Conservation (phyloP, 2,113 vertebrate species). For the Suncus etruscus region DNA sequence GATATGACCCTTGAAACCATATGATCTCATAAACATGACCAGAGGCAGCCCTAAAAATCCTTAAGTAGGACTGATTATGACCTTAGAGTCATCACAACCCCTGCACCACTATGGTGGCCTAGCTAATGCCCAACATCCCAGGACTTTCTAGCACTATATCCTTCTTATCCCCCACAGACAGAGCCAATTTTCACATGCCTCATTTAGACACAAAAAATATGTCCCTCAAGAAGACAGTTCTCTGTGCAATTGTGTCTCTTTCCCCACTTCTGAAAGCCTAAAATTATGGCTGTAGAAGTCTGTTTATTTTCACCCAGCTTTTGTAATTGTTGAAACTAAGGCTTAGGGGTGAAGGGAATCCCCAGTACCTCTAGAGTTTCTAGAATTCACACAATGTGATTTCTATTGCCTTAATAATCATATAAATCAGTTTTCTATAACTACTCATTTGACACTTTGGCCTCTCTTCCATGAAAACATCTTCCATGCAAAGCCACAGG, state of each 20-base stretch:
- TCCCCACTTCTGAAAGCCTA: background rate
- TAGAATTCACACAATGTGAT: background rate
- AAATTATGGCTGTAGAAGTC: background rate
- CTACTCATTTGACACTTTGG: background rate
- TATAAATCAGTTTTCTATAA: background rate
- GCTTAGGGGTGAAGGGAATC: background rate
- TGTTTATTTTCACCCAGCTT: constrained; percentile 54
- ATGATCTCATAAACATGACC: no score
- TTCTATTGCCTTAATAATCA: background rate
- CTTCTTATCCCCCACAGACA: no score
- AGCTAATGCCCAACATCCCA: no score
- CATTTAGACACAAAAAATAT: background rate
- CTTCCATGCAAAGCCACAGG: background rate
- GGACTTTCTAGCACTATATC: no score
- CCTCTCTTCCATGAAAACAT: background rate
- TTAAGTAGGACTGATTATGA: no score
- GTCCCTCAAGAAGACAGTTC: background rate
- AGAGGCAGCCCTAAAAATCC: no score
- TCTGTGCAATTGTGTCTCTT: constrained; percentile 3
- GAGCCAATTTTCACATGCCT: background rate
- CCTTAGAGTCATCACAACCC: no score
- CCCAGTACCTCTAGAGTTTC: background rate
- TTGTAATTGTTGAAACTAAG: constrained; percentile 33
- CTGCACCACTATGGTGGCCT: no score
- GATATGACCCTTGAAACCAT: no score